phyloP scores from a whole-genome alignment of 2,113 vertebrate genomes.

The Ptychochromis oligacanthus region DNA sequence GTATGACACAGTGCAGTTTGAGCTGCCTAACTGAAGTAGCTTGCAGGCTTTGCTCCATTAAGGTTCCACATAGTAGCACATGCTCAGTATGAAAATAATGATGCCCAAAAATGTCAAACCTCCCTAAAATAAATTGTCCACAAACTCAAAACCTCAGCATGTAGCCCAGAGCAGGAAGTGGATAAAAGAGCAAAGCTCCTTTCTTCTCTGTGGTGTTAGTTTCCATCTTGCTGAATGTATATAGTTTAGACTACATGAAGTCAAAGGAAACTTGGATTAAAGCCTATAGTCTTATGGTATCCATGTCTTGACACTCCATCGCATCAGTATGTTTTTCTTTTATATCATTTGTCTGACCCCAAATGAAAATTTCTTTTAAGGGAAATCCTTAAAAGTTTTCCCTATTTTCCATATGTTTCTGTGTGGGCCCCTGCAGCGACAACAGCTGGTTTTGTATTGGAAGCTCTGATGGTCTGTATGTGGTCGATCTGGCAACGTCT shows the following conservation, averaged over 20 bases:
- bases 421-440: conserved; percentile 44
- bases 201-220: conserved; percentile 21
- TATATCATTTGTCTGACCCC: conserved; percentile 30
- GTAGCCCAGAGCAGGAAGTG: conserved; percentile 25
- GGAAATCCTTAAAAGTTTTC: no score
- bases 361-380: conserved; percentile 35
- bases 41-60: background rate
- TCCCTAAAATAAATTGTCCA: background rate
- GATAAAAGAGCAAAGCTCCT: conserved; percentile 9
- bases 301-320: conserved; percentile 21
- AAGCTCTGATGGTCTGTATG: conserved; percentile 82
- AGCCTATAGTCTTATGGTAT: conserved; percentile 18
- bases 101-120: conserved; percentile 34
- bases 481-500: conserved; percentile 84
- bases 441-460: conserved; percentile 83
- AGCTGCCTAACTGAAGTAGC: background rate
- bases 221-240: conserved; percentile 36
- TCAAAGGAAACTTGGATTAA: conserved; percentile 51
- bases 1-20: background rate
- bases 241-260: conserved; percentile 56
- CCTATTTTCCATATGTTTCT: conserved; percentile 43
- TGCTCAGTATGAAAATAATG: conserved; percentile 36
- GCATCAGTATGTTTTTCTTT: conserved; percentile 52
- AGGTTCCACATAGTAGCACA: background rate
- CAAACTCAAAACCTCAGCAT: conserved; percentile 35